These are phyloP conservation scores for Cephus pulcher DNA, from an alignment of 2,888 invertebrate genomes.

Conservation along the genomic window DNA sequence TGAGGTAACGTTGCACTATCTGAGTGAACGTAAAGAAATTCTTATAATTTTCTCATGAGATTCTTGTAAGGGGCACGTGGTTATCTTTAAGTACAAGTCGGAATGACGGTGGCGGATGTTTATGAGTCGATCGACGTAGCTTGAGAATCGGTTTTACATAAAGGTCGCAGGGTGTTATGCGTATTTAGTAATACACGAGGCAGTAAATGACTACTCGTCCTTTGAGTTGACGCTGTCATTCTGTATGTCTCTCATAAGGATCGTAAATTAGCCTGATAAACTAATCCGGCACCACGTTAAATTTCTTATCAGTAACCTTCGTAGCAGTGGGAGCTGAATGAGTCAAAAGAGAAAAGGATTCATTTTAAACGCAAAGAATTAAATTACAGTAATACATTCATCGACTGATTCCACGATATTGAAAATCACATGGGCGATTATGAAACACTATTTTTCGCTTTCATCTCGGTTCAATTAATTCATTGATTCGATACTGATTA, in stretches of 20 bases:
- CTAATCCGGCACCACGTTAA: background rate
- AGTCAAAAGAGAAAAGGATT: background rate
- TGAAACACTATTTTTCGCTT: background rate
- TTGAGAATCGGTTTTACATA: background rate
- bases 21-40: background rate
- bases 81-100: background rate
- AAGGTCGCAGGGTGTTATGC: background rate
- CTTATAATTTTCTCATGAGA: background rate
- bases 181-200: background rate
- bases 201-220: background rate
- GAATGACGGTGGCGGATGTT: background rate
- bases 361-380: background rate
- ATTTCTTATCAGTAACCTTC: background rate
- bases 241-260: background rate
- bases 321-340: background rate
- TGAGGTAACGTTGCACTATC: background rate
- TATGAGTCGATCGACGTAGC: background rate
- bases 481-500: slow-evolving; percentile 15
- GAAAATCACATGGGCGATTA: background rate
- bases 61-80: background rate
- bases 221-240: background rate
- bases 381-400: background rate
- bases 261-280: background rate
- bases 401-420: background rate
- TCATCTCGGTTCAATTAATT: slow-evolving; percentile 33